Conservation (phyloP, 2,888 invertebrate genomes). For the Synergus umbraculus region DNA sequence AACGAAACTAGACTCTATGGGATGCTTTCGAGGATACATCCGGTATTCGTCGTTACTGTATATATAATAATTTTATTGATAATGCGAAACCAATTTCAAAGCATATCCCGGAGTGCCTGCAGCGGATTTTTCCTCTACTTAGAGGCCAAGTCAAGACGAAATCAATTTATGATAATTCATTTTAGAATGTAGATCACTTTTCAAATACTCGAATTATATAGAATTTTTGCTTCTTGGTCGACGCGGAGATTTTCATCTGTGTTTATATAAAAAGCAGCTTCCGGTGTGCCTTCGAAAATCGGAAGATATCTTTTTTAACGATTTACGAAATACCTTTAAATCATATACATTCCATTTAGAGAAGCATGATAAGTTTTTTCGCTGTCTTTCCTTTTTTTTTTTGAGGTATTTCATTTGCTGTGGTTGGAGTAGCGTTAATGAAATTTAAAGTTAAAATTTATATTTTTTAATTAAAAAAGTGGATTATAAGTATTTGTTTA, state of each 20-base stretch:
- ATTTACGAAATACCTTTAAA: neutral
- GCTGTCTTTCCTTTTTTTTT: neutral
- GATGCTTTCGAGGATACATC: slow-evolving; percentile 12
- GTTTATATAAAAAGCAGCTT: slow-evolving; percentile 21
- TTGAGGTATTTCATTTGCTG: slow-evolving; percentile 1
- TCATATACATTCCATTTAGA: slow-evolving; percentile 20
- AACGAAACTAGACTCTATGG: slow-evolving; percentile 15
- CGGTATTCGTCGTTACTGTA: slow-evolving; percentile 23
- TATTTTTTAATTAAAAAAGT: too few species aligned
- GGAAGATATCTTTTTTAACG: slow-evolving; percentile 83
- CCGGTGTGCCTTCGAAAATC: slow-evolving; percentile 94
- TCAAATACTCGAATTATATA: slow-evolving; percentile 22
- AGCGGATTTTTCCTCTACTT: neutral
- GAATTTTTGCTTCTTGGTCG: neutral
- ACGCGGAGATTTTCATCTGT: neutral
- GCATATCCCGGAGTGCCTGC: slow-evolving; percentile 10
- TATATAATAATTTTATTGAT: slow-evolving; percentile 16
- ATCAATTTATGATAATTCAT: neutral
- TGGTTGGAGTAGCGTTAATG: slow-evolving; percentile 1
- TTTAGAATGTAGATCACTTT: slow-evolving; percentile 22
- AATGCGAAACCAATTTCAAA: neutral
- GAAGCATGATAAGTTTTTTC: slow-evolving; percentile 16
- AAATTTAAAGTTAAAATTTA: neutral
- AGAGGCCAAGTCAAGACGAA: neutral
- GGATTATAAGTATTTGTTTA: too few species aligned